Percentiles rank a stretch among this genome's conserved stretches.
These are phyloP conservation scores for Sebastes cheni DNA, from an alignment of 2,797 vertebrate species.

Conservation along the genomic window DNA sequence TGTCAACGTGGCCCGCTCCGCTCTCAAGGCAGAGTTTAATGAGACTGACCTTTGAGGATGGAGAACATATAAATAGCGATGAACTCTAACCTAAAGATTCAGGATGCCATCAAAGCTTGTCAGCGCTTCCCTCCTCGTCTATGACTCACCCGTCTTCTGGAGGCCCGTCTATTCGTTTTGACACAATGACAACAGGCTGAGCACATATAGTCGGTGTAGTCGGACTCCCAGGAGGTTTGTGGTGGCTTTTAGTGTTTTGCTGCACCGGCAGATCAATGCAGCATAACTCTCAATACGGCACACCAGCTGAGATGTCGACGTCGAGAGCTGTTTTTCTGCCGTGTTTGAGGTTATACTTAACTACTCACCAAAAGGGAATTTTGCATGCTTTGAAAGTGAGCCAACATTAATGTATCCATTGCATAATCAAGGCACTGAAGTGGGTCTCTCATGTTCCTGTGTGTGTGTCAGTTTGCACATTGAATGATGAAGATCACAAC, in stretches of 20 bases:
- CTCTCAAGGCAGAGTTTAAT: slow-evolving; percentile 66
- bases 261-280: slow-evolving; percentile 57
- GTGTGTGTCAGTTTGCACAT: slow-evolving; percentile 26
- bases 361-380: slow-evolving; percentile 5
- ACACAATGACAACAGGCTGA: slow-evolving; percentile 62
- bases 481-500: slow-evolving; percentile 28
- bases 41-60: slow-evolving; percentile 73
- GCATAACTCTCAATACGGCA: slow-evolving; percentile 17
- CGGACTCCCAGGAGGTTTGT: slow-evolving; percentile 56
- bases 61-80: slow-evolving; percentile 68
- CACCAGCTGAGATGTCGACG: slow-evolving; percentile 15
- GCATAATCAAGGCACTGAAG: slow-evolving; percentile 20
- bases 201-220: slow-evolving; percentile 29
- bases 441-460: slow-evolving; percentile 9
- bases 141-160: slow-evolving; percentile 63
- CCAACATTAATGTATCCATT: slow-evolving; percentile 30
- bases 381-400: slow-evolving; percentile 13
- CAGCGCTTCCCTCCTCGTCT: slow-evolving; percentile 30
- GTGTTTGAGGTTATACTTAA: slow-evolving; percentile 22
- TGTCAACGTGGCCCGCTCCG: neutral
- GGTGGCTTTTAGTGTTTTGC: slow-evolving; percentile 60
- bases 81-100: slow-evolving; percentile 52
- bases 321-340: slow-evolving; percentile 16
- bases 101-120: slow-evolving; percentile 55
- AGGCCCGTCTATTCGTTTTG: slow-evolving; percentile 51